Evolutionary conservation across 1,140 invertebrate genomes (phyloP), one percentile per base, ranked within the genome.

Genomic region (Drosophila asahinai): DNA sequence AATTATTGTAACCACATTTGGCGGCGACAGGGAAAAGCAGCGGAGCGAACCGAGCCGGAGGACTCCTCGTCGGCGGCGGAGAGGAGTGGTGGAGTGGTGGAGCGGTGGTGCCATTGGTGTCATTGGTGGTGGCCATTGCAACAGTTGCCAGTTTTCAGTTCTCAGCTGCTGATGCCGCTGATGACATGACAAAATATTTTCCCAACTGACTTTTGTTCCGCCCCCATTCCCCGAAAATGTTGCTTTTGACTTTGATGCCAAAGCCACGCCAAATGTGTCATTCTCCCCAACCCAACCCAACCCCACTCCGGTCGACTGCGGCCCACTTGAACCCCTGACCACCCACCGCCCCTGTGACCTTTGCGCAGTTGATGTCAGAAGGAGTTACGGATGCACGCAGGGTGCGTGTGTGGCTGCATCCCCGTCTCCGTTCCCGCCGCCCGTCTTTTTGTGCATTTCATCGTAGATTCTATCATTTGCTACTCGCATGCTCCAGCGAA

Each of bases 161-260:
- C 72, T 72, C 70, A 73, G 66, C 48, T 63, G 80, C 66, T 79
- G 60, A 59, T 55, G 70, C 82, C 75, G 79, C 76, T 89, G 86
- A 89, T 90, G 86, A 89, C 86, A 89, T 89, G 86, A 89, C 86
- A 89, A 89, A 89, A 89, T 89, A 89, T 89, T 89, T 89, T 81
- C 84, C 74, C 84, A 89, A 65, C 67, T 77, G 84, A 79, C 81
- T 84, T 80, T 80, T 83, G 80, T 77, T 76, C 67, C 40, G 30
- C 38, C 40, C 33, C 40, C 42, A 47, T 51, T 52, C 77, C 38
- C 62, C 43, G 51, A 51, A 62, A 80, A 84, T 81, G 81, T 86
- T 84, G 77, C 82, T 74, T 77, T 89, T 84, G 83, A 83, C 84
- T 87, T 87, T 87, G 83, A 87, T 80, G 83, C 77, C 83, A 83